These are phyloP conservation scores for Platyrinchus mystaceus DNA, from an alignment of 2,797 vertebrate species.

Conservation along the genomic window DNA sequence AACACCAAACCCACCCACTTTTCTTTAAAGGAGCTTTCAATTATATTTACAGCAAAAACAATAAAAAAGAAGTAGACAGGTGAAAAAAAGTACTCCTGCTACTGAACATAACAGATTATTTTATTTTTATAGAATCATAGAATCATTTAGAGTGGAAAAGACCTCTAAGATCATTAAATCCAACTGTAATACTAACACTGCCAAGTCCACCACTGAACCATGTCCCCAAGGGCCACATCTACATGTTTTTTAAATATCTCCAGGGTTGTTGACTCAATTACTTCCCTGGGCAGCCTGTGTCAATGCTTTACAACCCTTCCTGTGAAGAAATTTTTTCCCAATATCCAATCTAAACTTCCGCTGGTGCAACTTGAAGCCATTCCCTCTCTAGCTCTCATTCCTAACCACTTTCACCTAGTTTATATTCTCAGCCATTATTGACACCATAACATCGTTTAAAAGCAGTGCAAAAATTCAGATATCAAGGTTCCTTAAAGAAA, in stretches of 20 bases:
- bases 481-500: not conserved
- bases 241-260: not conserved
- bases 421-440: not conserved
- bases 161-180: not conserved
- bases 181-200: not conserved
- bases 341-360: not conserved
- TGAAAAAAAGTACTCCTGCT: not conserved
- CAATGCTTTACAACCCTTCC: not conserved
- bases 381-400: not conserved
- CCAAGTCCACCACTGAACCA: not conserved
- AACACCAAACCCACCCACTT: not conserved
- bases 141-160: not conserved
- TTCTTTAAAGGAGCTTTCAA: slow-evolving; percentile 2
- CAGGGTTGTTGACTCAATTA: not conserved
- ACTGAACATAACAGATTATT: not conserved
- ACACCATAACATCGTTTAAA: not conserved
- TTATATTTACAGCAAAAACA: not conserved
- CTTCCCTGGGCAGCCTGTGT: not conserved
- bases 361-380: not conserved
- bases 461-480: not conserved
- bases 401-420: not conserved
- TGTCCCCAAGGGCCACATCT: not conserved
- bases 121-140: not conserved
- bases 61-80: not conserved
- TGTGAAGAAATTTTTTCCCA: not conserved